These are phyloP conservation scores for Acinonyx jubatus DNA, from an alignment of 2,113 vertebrate species.

Conservation along the genomic window DNA sequence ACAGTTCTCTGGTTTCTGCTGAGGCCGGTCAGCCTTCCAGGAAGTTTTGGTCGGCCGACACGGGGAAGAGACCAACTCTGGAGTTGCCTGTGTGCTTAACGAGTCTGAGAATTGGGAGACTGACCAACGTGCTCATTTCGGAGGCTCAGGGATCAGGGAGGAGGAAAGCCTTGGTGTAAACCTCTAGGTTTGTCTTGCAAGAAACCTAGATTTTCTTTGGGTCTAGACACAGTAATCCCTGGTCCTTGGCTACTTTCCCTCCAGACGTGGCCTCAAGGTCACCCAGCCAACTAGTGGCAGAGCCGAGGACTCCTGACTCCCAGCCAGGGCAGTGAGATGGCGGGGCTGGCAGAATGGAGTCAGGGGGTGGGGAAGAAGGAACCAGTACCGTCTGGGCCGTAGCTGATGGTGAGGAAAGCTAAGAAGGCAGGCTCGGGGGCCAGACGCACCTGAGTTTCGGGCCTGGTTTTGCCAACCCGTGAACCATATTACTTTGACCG, in stretches of 20 bases:
- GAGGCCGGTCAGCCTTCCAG: not conserved
- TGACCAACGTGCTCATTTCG: not conserved
- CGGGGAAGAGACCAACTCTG: not conserved
- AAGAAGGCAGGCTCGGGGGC: not conserved
- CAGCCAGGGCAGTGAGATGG: not conserved
- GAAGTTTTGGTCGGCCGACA: not conserved
- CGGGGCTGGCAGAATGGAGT: not conserved
- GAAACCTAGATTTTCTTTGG: not conserved
- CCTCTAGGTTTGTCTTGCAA: not conserved
- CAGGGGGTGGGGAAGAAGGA: not conserved
- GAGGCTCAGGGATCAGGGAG: not conserved
- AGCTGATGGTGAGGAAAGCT: not conserved
- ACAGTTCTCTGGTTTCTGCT: not conserved
- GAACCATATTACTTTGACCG: not conserved
- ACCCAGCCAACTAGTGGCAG: not conserved
- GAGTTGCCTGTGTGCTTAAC: not conserved
- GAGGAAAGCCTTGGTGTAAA: not conserved
- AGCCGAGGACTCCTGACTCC: not conserved
- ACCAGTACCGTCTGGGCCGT: fast-evolving
- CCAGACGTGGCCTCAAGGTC: not conserved
- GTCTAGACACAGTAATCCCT: not conserved
- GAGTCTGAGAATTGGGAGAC: not conserved
- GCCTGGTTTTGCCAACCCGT: not conserved
- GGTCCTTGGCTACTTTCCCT: not conserved
- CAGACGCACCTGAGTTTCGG: not conserved